A percentile compares a stretch with the other conserved stretches of the same genome.
phyloP scores from a whole-genome alignment of 2,113 vertebrate species.

The Dicaeum eximium region DNA sequence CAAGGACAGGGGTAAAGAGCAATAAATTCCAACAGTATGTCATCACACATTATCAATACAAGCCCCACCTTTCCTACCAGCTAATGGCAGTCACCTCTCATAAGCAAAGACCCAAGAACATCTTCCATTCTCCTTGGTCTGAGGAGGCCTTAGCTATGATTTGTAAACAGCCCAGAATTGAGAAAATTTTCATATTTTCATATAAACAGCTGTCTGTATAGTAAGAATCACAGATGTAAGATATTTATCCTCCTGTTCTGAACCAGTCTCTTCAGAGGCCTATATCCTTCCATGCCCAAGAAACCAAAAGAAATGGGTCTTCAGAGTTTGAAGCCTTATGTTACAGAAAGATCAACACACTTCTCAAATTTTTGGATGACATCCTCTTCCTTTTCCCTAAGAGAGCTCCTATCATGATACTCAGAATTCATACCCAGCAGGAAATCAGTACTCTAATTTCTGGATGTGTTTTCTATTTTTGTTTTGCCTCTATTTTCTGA shows the following conservation, averaged over 20 bases:
- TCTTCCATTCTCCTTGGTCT: not conserved
- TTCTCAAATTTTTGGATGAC: not conserved
- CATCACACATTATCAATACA: not conserved
- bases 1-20: not conserved
- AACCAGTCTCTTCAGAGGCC: not conserved
- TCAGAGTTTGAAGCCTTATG: not conserved
- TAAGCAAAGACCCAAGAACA: not conserved
- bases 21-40: not conserved
- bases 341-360: not conserved
- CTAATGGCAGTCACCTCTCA: not conserved
- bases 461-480: not conserved
- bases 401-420: not conserved
- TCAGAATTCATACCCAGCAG: not conserved
- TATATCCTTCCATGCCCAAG: not conserved
- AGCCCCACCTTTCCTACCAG: not conserved
- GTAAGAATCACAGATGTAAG: not conserved
- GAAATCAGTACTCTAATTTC: not conserved
- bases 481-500: not conserved
- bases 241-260: not conserved
- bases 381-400: not conserved
- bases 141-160: not conserved
- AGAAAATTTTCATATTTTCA: not conserved
- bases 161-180: not conserved
- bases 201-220: not conserved
- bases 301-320: not conserved